A percentile compares a stretch with the other conserved stretches of the same genome.
phyloP scores from a whole-genome alignment of 2,113 vertebrate species.

The Silurus asotus region DNA sequence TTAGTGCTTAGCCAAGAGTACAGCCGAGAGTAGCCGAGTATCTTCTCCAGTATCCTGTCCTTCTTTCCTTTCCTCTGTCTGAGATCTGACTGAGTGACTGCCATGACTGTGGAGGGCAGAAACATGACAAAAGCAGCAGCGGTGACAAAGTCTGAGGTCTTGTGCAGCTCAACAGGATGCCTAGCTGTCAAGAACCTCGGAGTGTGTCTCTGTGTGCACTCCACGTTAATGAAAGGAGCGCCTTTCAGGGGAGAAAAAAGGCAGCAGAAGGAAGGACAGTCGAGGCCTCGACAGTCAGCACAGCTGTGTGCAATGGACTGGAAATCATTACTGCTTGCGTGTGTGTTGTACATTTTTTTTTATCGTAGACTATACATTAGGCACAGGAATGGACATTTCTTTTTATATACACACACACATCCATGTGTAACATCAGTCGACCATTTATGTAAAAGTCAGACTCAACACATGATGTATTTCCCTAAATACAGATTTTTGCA shows the following conservation, averaged over 20 bases:
- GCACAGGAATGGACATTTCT: neutral
- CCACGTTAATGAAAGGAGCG: conserved; percentile 40
- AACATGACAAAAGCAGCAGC: conserved; percentile 34
- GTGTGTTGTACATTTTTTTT: conserved; percentile 18
- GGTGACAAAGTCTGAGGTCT: conserved; percentile 39
- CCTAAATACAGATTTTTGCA: conserved; percentile 27
- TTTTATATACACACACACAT: conserved; percentile 7
- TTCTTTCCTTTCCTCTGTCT: neutral
- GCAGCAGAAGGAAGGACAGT: conserved; percentile 8
- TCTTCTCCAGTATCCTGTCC: conserved; percentile 1
- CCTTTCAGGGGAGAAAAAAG: conserved; percentile 2
- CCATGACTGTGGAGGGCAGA: conserved; percentile 7
- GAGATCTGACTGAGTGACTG: conserved; percentile 29
- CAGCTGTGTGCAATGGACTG: conserved; percentile 44
- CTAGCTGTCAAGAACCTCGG: conserved; percentile 42
- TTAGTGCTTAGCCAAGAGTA: conserved; percentile 30
- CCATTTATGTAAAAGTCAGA: conserved; percentile 24
- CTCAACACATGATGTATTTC: neutral
- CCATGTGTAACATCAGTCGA: conserved; percentile 37
- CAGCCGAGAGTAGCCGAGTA: conserved; percentile 16
- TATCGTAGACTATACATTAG: conserved; percentile 25
- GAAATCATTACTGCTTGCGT: conserved; percentile 30
- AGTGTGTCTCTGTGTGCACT: conserved; percentile 50
- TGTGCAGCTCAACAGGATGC: conserved; percentile 35
- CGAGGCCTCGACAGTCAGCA: conserved; percentile 25